Percentiles rank a stretch among this genome's conserved stretches.
phyloP scores from a whole-genome alignment of 2,888 invertebrate species.

The Galerucella pusilla region DNA sequence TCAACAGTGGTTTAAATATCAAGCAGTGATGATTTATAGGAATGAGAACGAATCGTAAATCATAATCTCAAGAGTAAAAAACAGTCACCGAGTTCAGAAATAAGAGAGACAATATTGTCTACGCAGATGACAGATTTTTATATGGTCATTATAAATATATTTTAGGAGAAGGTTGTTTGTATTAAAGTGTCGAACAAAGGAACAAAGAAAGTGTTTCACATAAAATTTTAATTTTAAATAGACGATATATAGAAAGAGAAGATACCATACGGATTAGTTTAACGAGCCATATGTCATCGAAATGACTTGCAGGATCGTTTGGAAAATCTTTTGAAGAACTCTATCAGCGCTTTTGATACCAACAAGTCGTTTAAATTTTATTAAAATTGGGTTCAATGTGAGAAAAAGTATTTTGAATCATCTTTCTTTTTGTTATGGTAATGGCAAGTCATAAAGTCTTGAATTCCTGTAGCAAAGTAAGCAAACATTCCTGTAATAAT shows the following conservation, averaged over 20 bases:
- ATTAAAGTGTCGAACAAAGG: conserved; percentile 26
- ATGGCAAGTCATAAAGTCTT: no score
- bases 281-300: conserved; percentile 35
- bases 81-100: conserved; percentile 12
- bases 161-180: conserved; percentile 26
- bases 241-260: conserved; percentile 18
- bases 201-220: conserved; percentile 30
- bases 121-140: conserved; percentile 32
- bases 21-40: conserved; percentile 5
- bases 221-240: conserved; percentile 28
- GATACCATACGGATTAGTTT: conserved; percentile 29
- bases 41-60: conserved; percentile 6
- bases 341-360: conserved; percentile 16
- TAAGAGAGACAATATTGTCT: conserved; percentile 28
- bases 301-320: conserved; percentile 26
- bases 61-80: not conserved
- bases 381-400: not conserved
- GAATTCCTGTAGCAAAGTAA: no score
- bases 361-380: conserved; percentile 5
- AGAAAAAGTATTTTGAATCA: no score
- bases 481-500: no score
- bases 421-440: no score
- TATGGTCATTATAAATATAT: conserved; percentile 19
- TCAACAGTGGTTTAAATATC: not conserved
- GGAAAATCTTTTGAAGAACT: conserved; percentile 18